Evolutionary conservation across 2,113 vertebrate species (phyloP), one percentile per base, ranked within the genome.

Genomic region (Aphyosemion australe): DNA sequence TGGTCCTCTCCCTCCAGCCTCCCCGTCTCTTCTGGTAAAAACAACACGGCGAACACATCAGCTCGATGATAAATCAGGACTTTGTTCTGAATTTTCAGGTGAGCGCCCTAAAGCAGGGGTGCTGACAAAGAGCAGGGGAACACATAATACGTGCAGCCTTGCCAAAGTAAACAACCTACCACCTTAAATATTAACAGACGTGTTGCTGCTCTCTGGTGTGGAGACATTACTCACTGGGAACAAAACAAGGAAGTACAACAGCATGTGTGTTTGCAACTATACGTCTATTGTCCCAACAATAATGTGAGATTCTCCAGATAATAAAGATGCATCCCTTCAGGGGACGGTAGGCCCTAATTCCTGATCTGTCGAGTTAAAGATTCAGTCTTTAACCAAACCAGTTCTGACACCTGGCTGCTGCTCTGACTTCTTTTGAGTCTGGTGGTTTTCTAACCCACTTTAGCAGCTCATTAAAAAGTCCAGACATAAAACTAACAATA

Each of bases 11-110:
- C 78, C 54, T 75, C 77, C 61, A 70, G 65, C 60, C 70, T 83
- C 48, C 83, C 88, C 32, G 74, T 75, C 55, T 91, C 90, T 21
- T 91, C 91, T 80, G 85, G 63, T 6, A 32, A 75, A 41, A 84
- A 16, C 73, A 54, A 45, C 8, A 64, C 18, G 42, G 59, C 8
- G 20, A 54, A 48, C 16, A 52, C 37, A 56, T 18, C 8, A 16
- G 8, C 8, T 45, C 13, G 32, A 14, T 5, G 5, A 65, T 37
- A 39, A n/a, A 8, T 19, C 15, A 42, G 21, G 66, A 21, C 10
- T 42, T 20, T 62, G 41, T 42, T 21, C 10, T 16, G 45, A 26
- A 34, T 60, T 18, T 19, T 19, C 31, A 49, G 47, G 16, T 15
- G 55, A 39, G 64, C 48, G 15, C 18, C 26, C 10, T 19, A 16